Conservation (phyloP, 2,797 vertebrate species). For the Odontamblyopus rebecca region DNA sequence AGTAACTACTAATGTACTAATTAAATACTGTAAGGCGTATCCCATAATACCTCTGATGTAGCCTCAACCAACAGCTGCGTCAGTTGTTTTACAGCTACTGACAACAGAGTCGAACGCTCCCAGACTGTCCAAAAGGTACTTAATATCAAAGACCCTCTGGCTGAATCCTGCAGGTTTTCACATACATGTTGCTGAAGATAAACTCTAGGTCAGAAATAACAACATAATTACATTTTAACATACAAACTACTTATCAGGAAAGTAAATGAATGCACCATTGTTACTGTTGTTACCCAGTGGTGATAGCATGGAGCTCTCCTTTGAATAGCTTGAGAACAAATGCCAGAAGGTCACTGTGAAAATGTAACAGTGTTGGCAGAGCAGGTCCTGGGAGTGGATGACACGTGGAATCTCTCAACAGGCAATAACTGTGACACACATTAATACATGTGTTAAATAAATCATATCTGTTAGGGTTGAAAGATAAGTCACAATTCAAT, state of each 20-base stretch:
- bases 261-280: not conserved
- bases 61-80: constrained; percentile 62
- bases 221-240: not conserved
- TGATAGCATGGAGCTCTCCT: constrained; percentile 80
- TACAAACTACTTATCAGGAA: not conserved
- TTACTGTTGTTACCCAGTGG: constrained; percentile 44
- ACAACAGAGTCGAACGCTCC: constrained; percentile 73
- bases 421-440: constrained; percentile 68
- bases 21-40: not conserved
- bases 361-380: constrained; percentile 71
- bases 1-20: not conserved
- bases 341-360: constrained; percentile 81
- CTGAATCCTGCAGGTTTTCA: constrained; percentile 27
- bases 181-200: constrained; percentile 23
- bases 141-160: constrained; percentile 62
- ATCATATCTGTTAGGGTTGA: not conserved
- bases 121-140: constrained; percentile 78
- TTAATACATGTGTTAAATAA: not conserved
- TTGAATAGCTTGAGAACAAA: constrained; percentile 86
- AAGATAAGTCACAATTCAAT: not conserved
- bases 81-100: constrained; percentile 71
- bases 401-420: constrained; percentile 81
- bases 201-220: constrained; percentile 46
- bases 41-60: constrained; percentile 43
- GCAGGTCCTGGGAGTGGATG: constrained; percentile 79